phyloP scores from a whole-genome alignment of 2,888 invertebrate species.

The Synergus umbraculus region DNA sequence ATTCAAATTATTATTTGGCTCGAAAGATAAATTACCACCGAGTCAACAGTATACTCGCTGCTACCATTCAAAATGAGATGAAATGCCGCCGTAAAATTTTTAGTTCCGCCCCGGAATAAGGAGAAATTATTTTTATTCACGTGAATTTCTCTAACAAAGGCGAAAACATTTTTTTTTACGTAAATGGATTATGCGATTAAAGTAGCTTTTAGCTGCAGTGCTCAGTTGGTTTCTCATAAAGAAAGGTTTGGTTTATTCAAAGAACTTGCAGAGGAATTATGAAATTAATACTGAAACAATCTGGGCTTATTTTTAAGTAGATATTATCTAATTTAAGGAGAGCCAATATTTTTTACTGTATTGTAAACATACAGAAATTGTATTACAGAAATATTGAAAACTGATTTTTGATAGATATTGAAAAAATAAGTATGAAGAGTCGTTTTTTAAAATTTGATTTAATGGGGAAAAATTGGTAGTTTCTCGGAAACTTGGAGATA shows the following conservation, averaged over 20 bases:
- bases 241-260: neutral
- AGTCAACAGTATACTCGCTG: neutral
- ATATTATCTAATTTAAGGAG: too few relatives aligned
- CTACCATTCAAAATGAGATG: neutral
- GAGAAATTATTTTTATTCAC: neutral
- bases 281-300: neutral
- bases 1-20: conserved; percentile 52
- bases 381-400: too few relatives aligned
- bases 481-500: too few relatives aligned
- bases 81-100: neutral
- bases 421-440: too few relatives aligned
- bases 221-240: neutral
- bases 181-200: neutral
- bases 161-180: neutral
- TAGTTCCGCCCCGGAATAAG: neutral
- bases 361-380: too few relatives aligned
- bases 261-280: neutral
- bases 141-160: neutral
- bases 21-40: conserved; percentile 19
- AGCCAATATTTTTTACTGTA: too few relatives aligned
- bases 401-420: too few relatives aligned
- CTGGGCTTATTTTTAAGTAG: too few relatives aligned
- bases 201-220: neutral
- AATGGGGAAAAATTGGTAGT: too few relatives aligned
- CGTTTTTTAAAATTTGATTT: too few relatives aligned